Conservation (phyloP, 2,113 vertebrate genomes). For the Bufo bufo region DNA sequence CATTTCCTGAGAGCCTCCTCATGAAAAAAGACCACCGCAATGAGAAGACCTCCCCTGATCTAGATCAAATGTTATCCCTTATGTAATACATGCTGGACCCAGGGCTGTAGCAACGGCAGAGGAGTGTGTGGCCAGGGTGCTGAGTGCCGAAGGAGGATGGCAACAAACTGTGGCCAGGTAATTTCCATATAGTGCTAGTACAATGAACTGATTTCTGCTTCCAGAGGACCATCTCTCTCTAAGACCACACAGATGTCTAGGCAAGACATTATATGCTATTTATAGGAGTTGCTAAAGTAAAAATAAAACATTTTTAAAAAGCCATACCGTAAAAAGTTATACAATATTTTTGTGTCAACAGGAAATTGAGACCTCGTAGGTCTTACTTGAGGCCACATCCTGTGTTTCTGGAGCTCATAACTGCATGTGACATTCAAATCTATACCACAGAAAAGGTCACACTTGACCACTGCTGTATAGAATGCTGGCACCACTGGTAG, state of each 20-base stretch:
- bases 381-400: conserved; percentile 24
- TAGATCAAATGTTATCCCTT: neutral
- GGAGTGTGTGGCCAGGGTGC: no score
- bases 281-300: neutral
- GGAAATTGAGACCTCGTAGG: neutral
- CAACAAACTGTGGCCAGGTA: no score
- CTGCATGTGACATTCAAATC: neutral
- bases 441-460: neutral
- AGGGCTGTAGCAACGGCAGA: no score
- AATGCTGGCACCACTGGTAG: neutral
- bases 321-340: neutral
- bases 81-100: neutral
- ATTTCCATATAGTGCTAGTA: no score
- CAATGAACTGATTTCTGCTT: no score
- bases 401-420: neutral
- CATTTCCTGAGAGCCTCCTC: no score
- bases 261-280: neutral
- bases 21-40: no score
- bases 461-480: neutral
- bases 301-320: neutral
- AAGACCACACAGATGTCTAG: neutral
- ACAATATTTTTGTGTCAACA: conserved; percentile 18
- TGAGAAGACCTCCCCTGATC: neutral
- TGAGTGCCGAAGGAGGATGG: no score
- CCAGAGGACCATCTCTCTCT: no score